Evolutionary conservation across 1,140 invertebrate genomes (phyloP).

Genomic region (Neuroterus valhalla): DNA sequence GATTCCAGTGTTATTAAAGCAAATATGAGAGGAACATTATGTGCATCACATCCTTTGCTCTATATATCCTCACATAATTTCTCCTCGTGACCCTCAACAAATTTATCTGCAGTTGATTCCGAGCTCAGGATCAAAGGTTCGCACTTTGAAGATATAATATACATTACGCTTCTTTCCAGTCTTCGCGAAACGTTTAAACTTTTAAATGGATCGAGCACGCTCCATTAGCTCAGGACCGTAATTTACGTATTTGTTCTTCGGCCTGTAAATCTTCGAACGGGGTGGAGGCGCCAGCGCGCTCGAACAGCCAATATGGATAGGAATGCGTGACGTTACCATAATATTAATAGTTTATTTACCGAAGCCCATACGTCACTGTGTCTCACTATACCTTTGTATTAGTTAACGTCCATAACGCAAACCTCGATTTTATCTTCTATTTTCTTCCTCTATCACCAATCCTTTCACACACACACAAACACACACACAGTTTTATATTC

Average conservation of each 20-base stretch:
- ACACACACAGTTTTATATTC: too few species aligned
- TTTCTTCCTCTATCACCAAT: not conserved
- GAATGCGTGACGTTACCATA: slow-evolving; percentile 75
- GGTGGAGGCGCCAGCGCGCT: slow-evolving; percentile 63
- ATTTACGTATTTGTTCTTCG: slow-evolving; percentile 74
- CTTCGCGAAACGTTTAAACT: slow-evolving; percentile 24
- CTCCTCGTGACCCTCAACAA: not conserved
- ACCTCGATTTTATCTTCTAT: not conserved
- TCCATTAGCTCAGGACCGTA: slow-evolving; percentile 68
- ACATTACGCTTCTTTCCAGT: not conserved
- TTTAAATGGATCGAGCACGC: slow-evolving; percentile 44
- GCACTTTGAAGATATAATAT: not conserved
- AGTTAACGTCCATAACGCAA: slow-evolving; percentile 58
- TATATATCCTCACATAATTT: slow-evolving; percentile 4
- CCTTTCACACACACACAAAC: not conserved
- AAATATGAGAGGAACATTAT: not conserved
- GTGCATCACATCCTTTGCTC: not conserved
- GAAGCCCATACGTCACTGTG: slow-evolving; percentile 72
- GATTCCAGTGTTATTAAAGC: not conserved
- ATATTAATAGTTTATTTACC: slow-evolving; percentile 76
- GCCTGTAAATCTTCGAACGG: slow-evolving; percentile 70
- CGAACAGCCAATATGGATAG: slow-evolving; percentile 73
- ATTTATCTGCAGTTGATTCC: slow-evolving; percentile 14
- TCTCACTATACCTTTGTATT: slow-evolving; percentile 58
- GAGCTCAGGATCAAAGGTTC: slow-evolving; percentile 7